Base-by-base conservation (phyloP, 1,140 invertebrate species). In the Anastrepha obliqua region DNA sequence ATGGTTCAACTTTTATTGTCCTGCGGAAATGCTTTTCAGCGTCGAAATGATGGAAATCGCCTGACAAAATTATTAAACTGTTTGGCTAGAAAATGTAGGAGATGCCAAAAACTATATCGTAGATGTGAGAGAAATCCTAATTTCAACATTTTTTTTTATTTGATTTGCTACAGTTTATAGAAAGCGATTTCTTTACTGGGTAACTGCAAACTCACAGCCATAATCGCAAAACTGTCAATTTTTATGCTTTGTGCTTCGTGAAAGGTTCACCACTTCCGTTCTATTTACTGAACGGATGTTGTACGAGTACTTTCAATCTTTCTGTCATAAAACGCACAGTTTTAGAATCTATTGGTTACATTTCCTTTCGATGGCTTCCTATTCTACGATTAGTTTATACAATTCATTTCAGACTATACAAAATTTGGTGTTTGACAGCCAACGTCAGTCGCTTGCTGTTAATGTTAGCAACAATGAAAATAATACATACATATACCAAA, bases 321-420 rank as follows among this genome's bases (percentile, higher is more conserved):
- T 29, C 13, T 67, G 65, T 67, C 65, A 67, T 67, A 67, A 67
- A 67, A 42, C 4, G 65, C 65, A 42, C 65, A 67, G 29, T 67
- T 67, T 67, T 20, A 67, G 29, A 67, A 67, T 67, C 8, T 42
- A 29, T 67, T 67, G 65, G 39, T 67, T 67, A 42, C 29, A 67
- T 67, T 67, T 42, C 29, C 29, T 67, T 67, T 9, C 13, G 20
- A 67, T 67, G 39, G 65, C 65, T 42, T 20, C 39, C 65, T 39
- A 67, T 29, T 6, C 55, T 13, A 58, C 7, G 0, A 58, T 1
- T 58, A 13, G 7, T 29, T 29, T 29, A 29, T 29, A 29, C 29
- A 39, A 67, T 67, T 4, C 11, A 11, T 29, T 67, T 67, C 9
- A 67, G 29, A 67, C 20, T 17, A 4, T 17, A 67, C 20, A 67